Evolutionary conservation across 1,140 invertebrate species (phyloP), one percentile per base, ranked within the genome.

Genomic region (Nymphalis io): DNA sequence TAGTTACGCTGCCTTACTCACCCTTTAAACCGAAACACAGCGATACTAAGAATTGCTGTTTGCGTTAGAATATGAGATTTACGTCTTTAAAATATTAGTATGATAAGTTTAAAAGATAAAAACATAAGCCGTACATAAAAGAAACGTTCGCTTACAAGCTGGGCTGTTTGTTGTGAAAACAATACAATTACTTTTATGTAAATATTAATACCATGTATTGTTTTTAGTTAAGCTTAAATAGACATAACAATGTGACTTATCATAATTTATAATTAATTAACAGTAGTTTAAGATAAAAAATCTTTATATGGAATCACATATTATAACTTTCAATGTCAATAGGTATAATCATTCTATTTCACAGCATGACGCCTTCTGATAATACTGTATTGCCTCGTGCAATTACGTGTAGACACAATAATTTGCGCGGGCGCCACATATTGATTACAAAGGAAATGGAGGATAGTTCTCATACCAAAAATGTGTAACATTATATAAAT

Each of bases 341-440:
- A 61, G 11, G 59, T 68, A 57, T 55, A 55, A 55, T 23, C 20
- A 68, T 61, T 68, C 33, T 68, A 48, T 58, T 48, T 67, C 57
- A 48, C 65, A 39, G 55, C 33, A 67, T 70, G 61, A 64, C 42
- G 62, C 40, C 63, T 58, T 40, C 20, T 70, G 21, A 46, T 60
- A 46, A 39, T 59, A 63, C 59, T 70, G 60, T 64, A 48, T 39
- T 40, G 55, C 44, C 53, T 70, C 57, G 61, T 51, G 57, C 51
- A 60, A 65, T 33, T 57, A 39, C 61, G 61, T 69, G 71, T 68
- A 73, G 71, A 73, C 71, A 69, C 58, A 73, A 73, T 69, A 73
- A 61, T 48, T 27, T 65, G 57, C 66, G 39, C 57, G 39, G 71
- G 71, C 71, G 71, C 71, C 71, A 38, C 59, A 48, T 61, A 61